These are phyloP conservation scores for Pipistrellus pipistrellus DNA, from an alignment of 2,797 vertebrate species.

Conservation along the genomic window DNA sequence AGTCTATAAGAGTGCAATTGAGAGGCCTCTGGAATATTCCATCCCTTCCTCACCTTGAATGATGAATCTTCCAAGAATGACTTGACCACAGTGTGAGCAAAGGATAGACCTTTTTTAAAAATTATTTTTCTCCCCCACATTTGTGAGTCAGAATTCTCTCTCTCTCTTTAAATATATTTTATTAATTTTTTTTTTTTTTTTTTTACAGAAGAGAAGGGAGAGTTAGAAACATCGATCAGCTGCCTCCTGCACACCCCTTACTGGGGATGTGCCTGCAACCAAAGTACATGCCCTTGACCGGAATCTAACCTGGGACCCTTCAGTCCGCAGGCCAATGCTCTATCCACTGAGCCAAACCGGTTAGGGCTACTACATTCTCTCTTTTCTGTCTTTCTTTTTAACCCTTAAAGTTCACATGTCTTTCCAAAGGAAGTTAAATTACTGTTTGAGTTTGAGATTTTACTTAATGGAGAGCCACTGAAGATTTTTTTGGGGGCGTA, in stretches of 20 bases:
- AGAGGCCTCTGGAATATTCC: constrained; percentile 68
- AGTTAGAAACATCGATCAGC: too few relatives aligned
- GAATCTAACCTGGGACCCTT: too few relatives aligned
- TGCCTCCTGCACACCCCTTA: too few relatives aligned
- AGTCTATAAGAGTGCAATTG: constrained; percentile 68
- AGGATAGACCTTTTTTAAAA: background rate
- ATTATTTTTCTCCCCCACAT: background rate
- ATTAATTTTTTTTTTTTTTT: too few relatives aligned
- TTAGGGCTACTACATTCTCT: background rate
- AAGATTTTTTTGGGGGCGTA: background rate
- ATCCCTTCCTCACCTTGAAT: background rate
- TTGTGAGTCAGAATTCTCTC: background rate
- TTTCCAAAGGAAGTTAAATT: background rate
- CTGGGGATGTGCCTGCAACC: too few relatives aligned
- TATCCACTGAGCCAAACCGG: too few relatives aligned
- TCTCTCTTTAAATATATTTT: background rate
- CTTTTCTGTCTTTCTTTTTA: too few relatives aligned
- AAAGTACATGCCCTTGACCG: too few relatives aligned
- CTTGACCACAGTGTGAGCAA: background rate
- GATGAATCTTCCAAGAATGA: constrained; percentile 15
- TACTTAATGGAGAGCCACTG: background rate
- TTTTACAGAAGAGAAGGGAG: too few relatives aligned
- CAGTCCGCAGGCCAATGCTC: too few relatives aligned
- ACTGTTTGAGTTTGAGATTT: background rate
- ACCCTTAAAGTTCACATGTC: background rate